Evolutionary conservation across 2,113 vertebrate species (phyloP).

Genomic region (Oryzias melastigma): DNA sequence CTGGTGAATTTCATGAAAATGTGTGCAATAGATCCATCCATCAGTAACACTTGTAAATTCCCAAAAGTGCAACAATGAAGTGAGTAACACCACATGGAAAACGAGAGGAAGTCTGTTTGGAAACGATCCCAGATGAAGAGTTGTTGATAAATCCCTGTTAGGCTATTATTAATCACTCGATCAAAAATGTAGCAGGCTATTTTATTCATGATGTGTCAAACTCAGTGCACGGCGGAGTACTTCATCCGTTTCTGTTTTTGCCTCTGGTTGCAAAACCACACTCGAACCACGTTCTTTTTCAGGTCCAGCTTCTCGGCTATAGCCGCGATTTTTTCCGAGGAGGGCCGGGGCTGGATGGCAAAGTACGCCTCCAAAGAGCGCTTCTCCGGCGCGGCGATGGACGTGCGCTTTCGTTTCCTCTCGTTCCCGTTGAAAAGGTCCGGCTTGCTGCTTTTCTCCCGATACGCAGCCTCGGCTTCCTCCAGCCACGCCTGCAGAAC

Average conservation of each 20-base stretch:
- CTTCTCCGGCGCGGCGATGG: conserved; percentile 92
- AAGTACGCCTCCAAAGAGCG: conserved; percentile 92
- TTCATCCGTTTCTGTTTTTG: conserved; percentile 97
- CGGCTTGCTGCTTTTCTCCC: conserved; percentile 84
- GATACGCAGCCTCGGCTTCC: conserved; percentile 87
- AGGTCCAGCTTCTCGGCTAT: conserved; percentile 93
- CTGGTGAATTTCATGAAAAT: conserved; percentile 29
- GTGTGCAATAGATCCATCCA: conserved; percentile 37
- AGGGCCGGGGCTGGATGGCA: conserved; percentile 90
- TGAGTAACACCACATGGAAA: conserved; percentile 45
- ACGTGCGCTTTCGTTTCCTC: conserved; percentile 89
- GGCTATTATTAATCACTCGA: conserved; percentile 68
- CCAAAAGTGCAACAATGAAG: conserved; percentile 49
- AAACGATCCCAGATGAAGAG: conserved; percentile 54
- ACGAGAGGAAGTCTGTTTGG: conserved; percentile 15
- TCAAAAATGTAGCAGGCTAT: conserved; percentile 70
- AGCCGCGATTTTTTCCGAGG: conserved; percentile 91
- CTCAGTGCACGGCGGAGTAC: conserved; percentile 88
- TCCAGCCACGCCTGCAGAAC: conserved; percentile 93
- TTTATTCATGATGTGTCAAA: conserved; percentile 58
- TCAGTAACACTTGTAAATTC: conserved; percentile 27
- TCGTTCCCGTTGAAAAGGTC: conserved; percentile 84
- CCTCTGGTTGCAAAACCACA: conserved; percentile 95
- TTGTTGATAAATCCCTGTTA: conserved; percentile 68
- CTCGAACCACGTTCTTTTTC: conserved; percentile 93